These are phyloP conservation scores for Arctocebus calabarensis DNA, from an alignment of 2,797 vertebrate genomes.

Conservation along the genomic window DNA sequence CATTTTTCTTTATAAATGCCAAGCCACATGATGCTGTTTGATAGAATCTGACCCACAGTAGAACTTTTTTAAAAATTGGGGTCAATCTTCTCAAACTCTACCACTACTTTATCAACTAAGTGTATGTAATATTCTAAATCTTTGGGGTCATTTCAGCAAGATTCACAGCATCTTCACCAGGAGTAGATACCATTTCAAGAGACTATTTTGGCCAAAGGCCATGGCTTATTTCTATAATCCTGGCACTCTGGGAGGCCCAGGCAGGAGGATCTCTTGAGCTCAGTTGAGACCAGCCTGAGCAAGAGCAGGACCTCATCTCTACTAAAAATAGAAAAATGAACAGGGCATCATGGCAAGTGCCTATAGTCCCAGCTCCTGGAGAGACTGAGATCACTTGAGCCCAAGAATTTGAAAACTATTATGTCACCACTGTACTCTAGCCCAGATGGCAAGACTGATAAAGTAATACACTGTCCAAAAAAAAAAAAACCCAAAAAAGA, in stretches of 20 bases:
- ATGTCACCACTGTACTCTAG: no score
- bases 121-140: neutral
- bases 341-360: no score
- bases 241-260: no score
- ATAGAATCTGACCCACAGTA: neutral
- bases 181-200: neutral
- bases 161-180: neutral
- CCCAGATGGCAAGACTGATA: neutral
- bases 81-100: neutral
- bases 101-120: neutral
- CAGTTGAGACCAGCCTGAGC: no score
- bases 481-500: neutral
- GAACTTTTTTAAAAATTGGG: neutral
- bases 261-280: no score
- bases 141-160: neutral
- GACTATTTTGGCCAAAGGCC: neutral
- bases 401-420: no score
- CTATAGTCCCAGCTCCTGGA: no score
- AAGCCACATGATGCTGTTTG: neutral
- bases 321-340: no score
- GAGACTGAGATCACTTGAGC: no score
- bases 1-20: neutral
- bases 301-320: no score
- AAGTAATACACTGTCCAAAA: neutral
- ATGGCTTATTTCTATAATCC: no score